Evolutionary conservation across 2,888 invertebrate species (phyloP).

Genomic region (Apocheima hispidaria): DNA sequence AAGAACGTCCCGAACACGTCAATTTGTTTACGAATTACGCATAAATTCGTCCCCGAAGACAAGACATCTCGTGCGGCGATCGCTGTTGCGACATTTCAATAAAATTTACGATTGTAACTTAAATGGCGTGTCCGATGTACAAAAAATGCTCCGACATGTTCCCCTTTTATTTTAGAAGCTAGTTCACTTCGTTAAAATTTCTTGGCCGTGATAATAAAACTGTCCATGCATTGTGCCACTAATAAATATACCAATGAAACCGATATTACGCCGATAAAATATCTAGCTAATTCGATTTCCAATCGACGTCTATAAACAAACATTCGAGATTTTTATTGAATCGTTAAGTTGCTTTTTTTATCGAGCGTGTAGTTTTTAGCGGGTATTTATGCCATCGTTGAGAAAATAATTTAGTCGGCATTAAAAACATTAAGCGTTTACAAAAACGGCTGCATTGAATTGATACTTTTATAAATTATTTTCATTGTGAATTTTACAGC

Average conservation of each 20-base stretch:
- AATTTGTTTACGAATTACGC: constrained; percentile 86
- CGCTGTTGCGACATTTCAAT: constrained; percentile 85
- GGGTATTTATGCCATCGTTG: constrained; percentile 35
- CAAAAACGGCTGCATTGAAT: constrained; percentile 13
- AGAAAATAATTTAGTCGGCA: constrained; percentile 23
- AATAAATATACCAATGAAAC: constrained; percentile 72
- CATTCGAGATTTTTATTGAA: constrained; percentile 48
- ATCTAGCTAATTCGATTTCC: constrained; percentile 53
- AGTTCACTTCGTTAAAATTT: constrained; percentile 83
- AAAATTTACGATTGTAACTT: constrained; percentile 86
- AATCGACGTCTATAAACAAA: constrained; percentile 50
- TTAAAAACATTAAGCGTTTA: constrained; percentile 23
- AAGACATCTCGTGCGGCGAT: constrained; percentile 84
- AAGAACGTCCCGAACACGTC: constrained; percentile 78
- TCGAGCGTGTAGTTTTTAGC: constrained; percentile 44
- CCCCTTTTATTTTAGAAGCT: constrained; percentile 81
- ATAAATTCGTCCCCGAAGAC: constrained; percentile 85
- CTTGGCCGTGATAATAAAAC: constrained; percentile 77
- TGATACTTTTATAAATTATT: constrained; percentile 13
- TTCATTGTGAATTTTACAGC: constrained; percentile 10
- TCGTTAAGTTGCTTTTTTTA: constrained; percentile 42
- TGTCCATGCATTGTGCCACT: constrained; percentile 70
- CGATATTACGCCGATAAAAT: constrained; percentile 61
- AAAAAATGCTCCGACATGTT: constrained; percentile 78
- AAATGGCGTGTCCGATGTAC: constrained; percentile 82